Percentiles rank a stretch among this genome's conserved stretches.
phyloP scores from a whole-genome alignment of 2,113 vertebrate genomes.

The Mustela nigripes region DNA sequence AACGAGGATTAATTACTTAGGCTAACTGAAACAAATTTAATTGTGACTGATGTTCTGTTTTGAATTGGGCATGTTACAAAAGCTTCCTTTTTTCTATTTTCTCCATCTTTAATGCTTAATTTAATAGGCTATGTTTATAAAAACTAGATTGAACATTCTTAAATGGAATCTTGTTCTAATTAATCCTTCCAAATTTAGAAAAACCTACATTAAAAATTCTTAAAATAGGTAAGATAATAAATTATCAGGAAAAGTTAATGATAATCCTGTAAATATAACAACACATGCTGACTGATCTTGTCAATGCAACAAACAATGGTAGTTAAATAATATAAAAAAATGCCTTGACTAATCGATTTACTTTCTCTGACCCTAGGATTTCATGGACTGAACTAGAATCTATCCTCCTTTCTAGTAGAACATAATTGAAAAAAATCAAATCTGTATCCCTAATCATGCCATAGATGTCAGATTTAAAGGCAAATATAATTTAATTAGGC shows the following conservation, averaged over 20 bases:
- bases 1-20: neutral
- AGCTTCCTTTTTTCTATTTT: neutral
- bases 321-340: neutral
- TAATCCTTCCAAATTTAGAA: constrained; percentile 12
- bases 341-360: neutral
- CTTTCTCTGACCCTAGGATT: neutral
- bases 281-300: neutral
- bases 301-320: neutral
- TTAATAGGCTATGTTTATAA: neutral
- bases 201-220: neutral
- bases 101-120: neutral
- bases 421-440: neutral
- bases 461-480: neutral
- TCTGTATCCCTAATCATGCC: neutral
- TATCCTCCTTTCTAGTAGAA: neutral
- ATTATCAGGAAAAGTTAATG: neutral
- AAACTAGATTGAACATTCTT: neutral
- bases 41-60: neutral
- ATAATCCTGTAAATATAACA: neutral
- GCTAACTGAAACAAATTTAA: neutral
- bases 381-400: neutral
- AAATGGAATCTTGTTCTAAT: neutral
- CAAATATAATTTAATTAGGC: constrained; percentile 31
- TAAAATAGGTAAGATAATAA: neutral
- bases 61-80: neutral